phyloP scores from a whole-genome alignment of 2,797 vertebrate genomes.

The Neostethus bicornis region DNA sequence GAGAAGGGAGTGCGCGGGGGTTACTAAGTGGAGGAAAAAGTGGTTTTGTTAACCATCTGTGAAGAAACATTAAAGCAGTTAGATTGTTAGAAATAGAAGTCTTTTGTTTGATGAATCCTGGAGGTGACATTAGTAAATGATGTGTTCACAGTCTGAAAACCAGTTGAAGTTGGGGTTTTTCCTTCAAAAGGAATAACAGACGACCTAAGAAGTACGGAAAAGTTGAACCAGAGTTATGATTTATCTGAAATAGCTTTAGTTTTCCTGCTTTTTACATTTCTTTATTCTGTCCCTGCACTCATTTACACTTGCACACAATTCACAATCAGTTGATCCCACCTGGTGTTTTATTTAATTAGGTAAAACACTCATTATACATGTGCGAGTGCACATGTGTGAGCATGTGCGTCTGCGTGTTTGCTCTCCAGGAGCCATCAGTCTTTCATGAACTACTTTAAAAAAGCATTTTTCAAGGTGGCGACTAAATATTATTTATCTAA shows the following conservation, averaged over 20 bases:
- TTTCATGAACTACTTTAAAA: constrained; percentile 78
- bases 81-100: no score
- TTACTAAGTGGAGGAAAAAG: no score
- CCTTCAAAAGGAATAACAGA: neutral
- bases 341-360: constrained; percentile 72
- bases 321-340: constrained; percentile 57
- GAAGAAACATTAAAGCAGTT: neutral
- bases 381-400: constrained; percentile 5
- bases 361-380: constrained; percentile 54
- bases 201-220: no score
- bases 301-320: constrained; percentile 11
- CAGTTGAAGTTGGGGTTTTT: neutral
- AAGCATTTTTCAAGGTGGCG: constrained; percentile 80
- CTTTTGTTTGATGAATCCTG: no score
- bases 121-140: no score
- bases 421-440: constrained; percentile 71
- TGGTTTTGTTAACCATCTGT: neutral
- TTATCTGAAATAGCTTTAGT: constrained; percentile 27
- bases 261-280: constrained; percentile 13
- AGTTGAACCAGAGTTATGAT: constrained; percentile 46
- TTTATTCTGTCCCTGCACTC: constrained; percentile 22
- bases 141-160: no score
- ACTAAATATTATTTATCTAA: constrained; percentile 83
- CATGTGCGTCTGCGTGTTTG: constrained; percentile 32
- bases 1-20: neutral